phyloP scores from a whole-genome alignment of 2,797 vertebrate genomes.

The Pseudotriccus pelzelni region DNA sequence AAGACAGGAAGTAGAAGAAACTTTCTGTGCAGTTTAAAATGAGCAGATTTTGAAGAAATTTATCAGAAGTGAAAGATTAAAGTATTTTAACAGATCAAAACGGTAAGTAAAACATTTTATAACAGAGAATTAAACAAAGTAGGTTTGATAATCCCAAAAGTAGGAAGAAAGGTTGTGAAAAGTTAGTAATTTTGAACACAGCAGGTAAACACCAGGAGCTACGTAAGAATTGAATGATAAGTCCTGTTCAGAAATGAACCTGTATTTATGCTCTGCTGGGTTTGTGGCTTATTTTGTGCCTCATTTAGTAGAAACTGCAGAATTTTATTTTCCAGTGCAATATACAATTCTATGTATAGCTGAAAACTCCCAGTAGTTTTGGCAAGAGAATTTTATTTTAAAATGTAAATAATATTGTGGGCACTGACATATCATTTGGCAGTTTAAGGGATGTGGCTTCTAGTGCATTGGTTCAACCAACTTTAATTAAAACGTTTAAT shows the following conservation, averaged over 20 bases:
- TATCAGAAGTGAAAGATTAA: not conserved
- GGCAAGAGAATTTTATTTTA: not conserved
- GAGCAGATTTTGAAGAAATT: not conserved
- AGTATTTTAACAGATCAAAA: not conserved
- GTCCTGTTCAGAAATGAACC: not conserved
- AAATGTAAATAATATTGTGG: not conserved
- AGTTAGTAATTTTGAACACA: not conserved
- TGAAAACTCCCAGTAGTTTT: not conserved
- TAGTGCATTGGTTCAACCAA: not conserved
- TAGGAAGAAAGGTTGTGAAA: not conserved
- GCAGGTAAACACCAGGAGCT: not conserved
- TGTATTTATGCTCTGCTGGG: not conserved
- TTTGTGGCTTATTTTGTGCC: not conserved
- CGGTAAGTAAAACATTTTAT: not conserved
- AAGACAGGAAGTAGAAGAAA: not conserved
- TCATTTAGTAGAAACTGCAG: not conserved
- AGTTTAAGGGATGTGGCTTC: not conserved
- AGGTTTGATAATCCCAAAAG: not conserved
- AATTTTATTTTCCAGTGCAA: not conserved
- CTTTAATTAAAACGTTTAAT: conserved; percentile 17
- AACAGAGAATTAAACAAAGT: not conserved
- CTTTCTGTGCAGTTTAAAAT: not conserved
- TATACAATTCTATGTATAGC: rapidly evolving
- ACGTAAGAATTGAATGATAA: not conserved
- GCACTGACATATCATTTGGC: not conserved